Base-by-base conservation (phyloP, 2,888 invertebrate genomes). In the Ephialtes manifestator region DNA sequence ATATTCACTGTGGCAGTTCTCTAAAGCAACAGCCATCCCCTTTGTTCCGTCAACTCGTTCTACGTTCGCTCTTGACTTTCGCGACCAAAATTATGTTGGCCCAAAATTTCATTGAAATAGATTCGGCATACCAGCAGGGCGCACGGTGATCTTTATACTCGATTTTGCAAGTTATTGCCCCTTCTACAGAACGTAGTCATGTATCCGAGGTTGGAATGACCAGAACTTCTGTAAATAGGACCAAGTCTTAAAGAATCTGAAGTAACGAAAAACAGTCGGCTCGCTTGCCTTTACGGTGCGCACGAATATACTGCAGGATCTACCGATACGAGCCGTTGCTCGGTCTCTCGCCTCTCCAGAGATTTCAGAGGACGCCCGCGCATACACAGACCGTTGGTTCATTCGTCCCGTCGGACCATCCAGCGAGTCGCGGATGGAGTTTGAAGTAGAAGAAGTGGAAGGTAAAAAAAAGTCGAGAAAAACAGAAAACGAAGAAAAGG, bases 31-130 rank as follows among this genome's bases (percentile, higher is more conserved):
- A 72, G 76, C 71, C 71, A 84, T 76, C 28, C 75, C 77, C 72
- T 81, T 88, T 74, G 55, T 39, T 84, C 78, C 63, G 84, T 84
- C 86, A 68, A 55, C 82, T 87, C 80, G 77, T 65, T 80, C 72
- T 46, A 76, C 67, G 24, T 81, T 78, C 83, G 51, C 81, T 58
- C 84, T 84, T 80, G 55, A 70, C 60, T 63, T 76, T 79, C 81
- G 70, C 63, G 83, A 84, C 84, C 71, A 86, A 89, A 92, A 92
- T 91, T 90, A 92, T 90, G 91, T 89, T 89, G 90, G 84, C 88
- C 90, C 89, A 89, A 91, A 92, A 93, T 92, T 92, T 92, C 91
- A 91, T 91, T 92, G 90, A 92, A 92, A 90, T 89, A 87, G 89
- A 91, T 90, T 90, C 89, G 88, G 88, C 67, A 71, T 58, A 55